Base-by-base conservation (phyloP, 2,113 vertebrate genomes). In the Festucalex cinctus region DNA sequence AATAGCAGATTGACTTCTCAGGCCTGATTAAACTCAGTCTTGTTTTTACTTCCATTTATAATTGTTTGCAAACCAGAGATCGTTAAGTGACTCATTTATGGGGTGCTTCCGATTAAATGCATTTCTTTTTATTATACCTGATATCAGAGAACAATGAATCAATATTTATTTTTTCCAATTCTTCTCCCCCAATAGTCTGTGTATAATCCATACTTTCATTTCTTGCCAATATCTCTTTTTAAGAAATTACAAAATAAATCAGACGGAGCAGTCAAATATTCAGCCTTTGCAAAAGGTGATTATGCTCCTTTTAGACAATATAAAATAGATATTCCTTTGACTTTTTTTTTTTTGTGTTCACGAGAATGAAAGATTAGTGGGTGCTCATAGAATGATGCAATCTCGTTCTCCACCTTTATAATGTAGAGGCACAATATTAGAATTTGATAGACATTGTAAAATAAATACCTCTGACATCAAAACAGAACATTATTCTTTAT, bases 1-100 rank as follows among this genome's bases (percentile, higher is more conserved):
- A 77, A 83, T 69, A 71, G 74, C 74, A 74, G 85, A 85, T 80
- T 78, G 84, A 86, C 81, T 78, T 62, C 44, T n/a, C 65, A 65
- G 75, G 77, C 63, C 71, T 82, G 73, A 76, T 80, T 79, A 77
- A 59, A 73, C 71, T 78, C 22, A 17, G 58, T 69, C 63, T 74
- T 77, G 74, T 74, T 75, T 74, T 78, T 35, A 24, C 49, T 20
- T 58, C 56, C 69, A 26, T 41, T 58, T 37, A 80, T 66, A 82
- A 80, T 78, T 77, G 73, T 82, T 77, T 82, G 43, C 65, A 74
- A 80, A 77, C 1, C 19, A 71, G 54, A 28, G 51, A 57, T 83
- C 53, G 59, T 63, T 69, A 68, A 65, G 63, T 79, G 75, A 79
- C 62, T 83, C 75, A 78, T 69, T 39, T 39, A 39, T 39, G 37